These are phyloP conservation scores for Parauchenoglanis ngamensis DNA, from an alignment of 2,797 vertebrate species.

Conservation along the genomic window DNA sequence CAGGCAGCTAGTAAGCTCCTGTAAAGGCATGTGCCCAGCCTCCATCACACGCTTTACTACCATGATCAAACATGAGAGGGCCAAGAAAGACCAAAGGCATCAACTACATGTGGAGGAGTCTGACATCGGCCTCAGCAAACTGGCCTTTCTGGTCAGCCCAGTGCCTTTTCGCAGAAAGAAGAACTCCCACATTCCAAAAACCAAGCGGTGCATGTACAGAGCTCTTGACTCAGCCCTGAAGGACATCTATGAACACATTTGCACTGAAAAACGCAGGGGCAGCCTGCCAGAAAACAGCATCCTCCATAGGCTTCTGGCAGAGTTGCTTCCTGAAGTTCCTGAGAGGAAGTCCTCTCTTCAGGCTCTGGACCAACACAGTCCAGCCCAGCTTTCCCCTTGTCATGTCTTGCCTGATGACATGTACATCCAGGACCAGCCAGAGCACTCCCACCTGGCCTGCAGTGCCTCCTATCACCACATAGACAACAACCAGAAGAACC, in stretches of 20 bases:
- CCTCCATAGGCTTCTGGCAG: conserved; percentile 82
- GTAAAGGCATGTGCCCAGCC: conserved; percentile 85
- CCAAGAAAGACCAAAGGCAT: conserved; percentile 75
- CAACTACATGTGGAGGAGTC: conserved; percentile 71
- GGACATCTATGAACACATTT: conserved; percentile 87
- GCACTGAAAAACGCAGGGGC: conserved; percentile 75
- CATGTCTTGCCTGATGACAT: conserved; percentile 74
- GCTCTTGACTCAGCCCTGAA: conserved; percentile 85
- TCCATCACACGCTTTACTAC: conserved; percentile 88
- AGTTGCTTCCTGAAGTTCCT: conserved; percentile 83
- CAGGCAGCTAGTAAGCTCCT: conserved; percentile 80
- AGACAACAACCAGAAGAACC: conserved; percentile 71
- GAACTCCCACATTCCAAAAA: conserved; percentile 74
- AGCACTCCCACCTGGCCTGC: conserved; percentile 70
- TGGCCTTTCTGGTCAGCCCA: conserved; percentile 86
- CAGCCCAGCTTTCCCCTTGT: conserved; percentile 60
- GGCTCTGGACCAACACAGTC: conserved; percentile 68
- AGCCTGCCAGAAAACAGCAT: conserved; percentile 64
- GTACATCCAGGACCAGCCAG: conserved; percentile 69
- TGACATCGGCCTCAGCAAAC: conserved; percentile 81
- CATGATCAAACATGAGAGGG: conserved; percentile 84
- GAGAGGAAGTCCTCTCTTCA: conserved; percentile 83
- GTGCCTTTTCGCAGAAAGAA: conserved; percentile 88
- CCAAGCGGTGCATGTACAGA: conserved; percentile 79
- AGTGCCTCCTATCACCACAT: conserved; percentile 77